Evolutionary conservation across 1,140 invertebrate species (phyloP), one percentile per base, ranked within the genome.

Genomic region (Paracyclopina nana): DNA sequence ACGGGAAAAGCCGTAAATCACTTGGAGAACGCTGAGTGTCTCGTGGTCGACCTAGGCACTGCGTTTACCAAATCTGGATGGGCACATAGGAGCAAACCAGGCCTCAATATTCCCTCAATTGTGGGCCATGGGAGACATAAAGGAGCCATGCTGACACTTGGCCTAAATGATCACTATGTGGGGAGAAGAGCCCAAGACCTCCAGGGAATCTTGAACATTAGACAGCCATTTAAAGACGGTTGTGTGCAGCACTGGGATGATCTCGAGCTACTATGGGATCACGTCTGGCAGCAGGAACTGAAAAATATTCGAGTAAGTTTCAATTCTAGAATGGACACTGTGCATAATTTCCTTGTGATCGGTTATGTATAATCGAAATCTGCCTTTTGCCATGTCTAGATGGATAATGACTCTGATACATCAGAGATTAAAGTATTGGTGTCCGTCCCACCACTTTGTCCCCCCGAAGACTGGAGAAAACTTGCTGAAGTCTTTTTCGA

Each of bases 241-340:
- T 20, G 12, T 20, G 41, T 52, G 11, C 38, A 45, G 12, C 43
- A 52, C 41, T 52, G 50, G 50, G 50, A 52, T 14, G 50, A 52
- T 45, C 18, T 52, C 2, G 24, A 45, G 24, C 14, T 43, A n/a
- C n/a, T 48, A 16, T 48, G 45, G 45, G 45, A 28, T n/a, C 30
- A 29, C 45, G 27, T 48, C n/a, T 27, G 45, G 22, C 25, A 48
- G 3, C 25, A 28, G 26, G 22, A 29, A 14, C 25, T 48, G 25
- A 16, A 16, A 12, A 11, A 28, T 5, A 28, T 16, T 4, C 12
- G 28, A n/a, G 43, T 24, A 18, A 27, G n/a, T n/a, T n/a, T n/a
- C n/a, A n/a, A n/a, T n/a, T n/a, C n/a, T n/a, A n/a, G n/a, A n/a
- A n/a, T n/a, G n/a, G n/a, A n/a, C n/a, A n/a, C n/a, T n/a, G n/a